Conservation (phyloP, 2,888 invertebrate species). For the Vesta saturnalis region DNA sequence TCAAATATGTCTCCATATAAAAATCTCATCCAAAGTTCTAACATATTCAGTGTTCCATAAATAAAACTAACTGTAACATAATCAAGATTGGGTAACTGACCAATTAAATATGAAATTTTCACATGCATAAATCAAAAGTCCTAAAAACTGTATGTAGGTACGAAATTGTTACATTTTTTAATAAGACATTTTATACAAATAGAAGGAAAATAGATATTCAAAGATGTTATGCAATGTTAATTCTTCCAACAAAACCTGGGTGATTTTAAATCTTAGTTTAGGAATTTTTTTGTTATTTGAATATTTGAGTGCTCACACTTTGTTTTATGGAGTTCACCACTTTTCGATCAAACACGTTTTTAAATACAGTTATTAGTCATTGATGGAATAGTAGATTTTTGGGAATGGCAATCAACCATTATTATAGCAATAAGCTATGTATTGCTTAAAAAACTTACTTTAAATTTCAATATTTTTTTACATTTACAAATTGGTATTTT, state of each 20-base stretch:
- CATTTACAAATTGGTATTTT: no score
- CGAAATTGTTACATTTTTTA: conserved; percentile 6
- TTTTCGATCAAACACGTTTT: no score
- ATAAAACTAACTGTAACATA: no score
- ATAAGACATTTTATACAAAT: conserved; percentile 11
- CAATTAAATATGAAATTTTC: background rate
- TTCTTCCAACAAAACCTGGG: conserved; percentile 9
- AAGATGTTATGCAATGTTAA: conserved; percentile 4
- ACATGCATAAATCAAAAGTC: background rate
- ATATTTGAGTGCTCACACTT: conserved; percentile 13
- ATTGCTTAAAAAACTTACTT: no score
- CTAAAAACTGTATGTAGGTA: background rate
- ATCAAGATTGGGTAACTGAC: no score
- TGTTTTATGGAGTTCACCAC: background rate
- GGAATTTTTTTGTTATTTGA: background rate
- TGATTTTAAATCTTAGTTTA: conserved; percentile 10
- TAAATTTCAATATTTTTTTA: no score
- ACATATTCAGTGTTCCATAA: no score
- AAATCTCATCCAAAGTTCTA: no score
- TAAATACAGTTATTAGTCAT: background rate
- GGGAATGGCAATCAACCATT: no score
- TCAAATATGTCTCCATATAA: no score
- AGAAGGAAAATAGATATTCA: background rate
- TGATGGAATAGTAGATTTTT: no score
- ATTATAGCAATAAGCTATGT: no score